Percentiles rank a stretch among this genome's conserved stretches.
phyloP scores from a whole-genome alignment of 2,888 invertebrate species.

The Hypolimnas misippus region DNA sequence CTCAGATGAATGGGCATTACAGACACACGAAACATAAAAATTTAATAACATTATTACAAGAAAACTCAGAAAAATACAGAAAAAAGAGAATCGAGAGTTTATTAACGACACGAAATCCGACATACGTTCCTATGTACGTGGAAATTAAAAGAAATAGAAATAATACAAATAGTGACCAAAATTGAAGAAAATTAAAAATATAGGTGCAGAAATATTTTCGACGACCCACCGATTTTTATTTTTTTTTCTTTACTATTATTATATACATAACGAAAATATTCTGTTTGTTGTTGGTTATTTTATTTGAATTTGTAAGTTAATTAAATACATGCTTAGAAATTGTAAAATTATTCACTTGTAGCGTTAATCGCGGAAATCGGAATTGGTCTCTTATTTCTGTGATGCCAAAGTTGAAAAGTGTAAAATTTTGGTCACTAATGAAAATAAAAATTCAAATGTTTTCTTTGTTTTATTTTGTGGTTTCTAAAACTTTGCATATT shows the following conservation, averaged over 20 bases:
- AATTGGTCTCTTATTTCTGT: slow-evolving; percentile 3
- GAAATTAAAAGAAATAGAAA: slow-evolving; percentile 71
- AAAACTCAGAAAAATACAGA: slow-evolving; percentile 59
- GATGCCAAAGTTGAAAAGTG: not conserved
- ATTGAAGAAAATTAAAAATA: slow-evolving; percentile 38
- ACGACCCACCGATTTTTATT: slow-evolving; percentile 25
- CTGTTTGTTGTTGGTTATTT: slow-evolving; percentile 1
- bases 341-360: not conserved
- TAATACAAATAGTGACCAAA: slow-evolving; percentile 26
- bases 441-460: not conserved
- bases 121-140: slow-evolving; percentile 64
- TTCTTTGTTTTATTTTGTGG: not conserved
- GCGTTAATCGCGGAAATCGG: not conserved
- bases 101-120: slow-evolving; percentile 56
- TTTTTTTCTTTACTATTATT: not conserved
- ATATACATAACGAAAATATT: slow-evolving; percentile 1
- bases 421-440: not conserved
- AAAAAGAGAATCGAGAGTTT: slow-evolving; percentile 63
- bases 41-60: slow-evolving; percentile 53
- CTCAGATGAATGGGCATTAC: slow-evolving; percentile 75
- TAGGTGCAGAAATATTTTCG: slow-evolving; percentile 15
- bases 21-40: slow-evolving; percentile 62
- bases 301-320: slow-evolving; percentile 11
- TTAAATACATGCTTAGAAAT: not conserved
- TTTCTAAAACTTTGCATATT: no score